Conservation (phyloP, 2,797 vertebrate species). For the Xiphorhynchus erythropygius region DNA sequence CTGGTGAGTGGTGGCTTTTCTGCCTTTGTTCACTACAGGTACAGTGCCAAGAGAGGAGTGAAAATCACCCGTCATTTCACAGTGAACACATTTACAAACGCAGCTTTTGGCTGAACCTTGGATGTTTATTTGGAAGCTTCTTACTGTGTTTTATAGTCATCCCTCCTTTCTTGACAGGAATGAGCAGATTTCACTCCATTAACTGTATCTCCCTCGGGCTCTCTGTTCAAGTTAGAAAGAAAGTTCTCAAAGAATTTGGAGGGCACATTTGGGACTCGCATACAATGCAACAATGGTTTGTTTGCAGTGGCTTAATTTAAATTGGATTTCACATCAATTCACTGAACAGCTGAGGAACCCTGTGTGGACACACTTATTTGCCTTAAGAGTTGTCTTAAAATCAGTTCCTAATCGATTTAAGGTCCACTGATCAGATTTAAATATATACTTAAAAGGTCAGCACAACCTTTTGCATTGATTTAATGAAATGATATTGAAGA, state of each 20-base stretch:
- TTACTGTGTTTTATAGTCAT: not conserved
- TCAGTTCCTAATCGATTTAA: conserved; percentile 52
- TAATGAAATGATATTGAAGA: conserved; percentile 49
- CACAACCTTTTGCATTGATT: conserved; percentile 36
- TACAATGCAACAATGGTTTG: conserved; percentile 1
- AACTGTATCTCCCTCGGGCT: not conserved
- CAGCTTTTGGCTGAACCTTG: not conserved
- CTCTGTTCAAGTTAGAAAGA: not conserved
- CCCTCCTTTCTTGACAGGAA: not conserved
- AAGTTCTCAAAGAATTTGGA: conserved; percentile 18
- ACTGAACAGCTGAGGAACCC: conserved; percentile 42
- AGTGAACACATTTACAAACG: conserved; percentile 20
- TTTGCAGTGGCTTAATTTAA: conserved; percentile 46
- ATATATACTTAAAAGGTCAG: conserved; percentile 58
- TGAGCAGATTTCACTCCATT: not conserved
- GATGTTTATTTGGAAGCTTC: not conserved
- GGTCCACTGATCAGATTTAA: conserved; percentile 49
- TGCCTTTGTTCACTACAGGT: not conserved
- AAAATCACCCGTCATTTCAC: not conserved
- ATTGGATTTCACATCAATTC: conserved; percentile 45
- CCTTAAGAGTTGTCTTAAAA: conserved; percentile 48
- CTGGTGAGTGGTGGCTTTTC: not conserved
- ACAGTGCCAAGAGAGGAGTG: conserved; percentile 16
- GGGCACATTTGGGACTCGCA: not conserved
- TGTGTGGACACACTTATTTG: conserved; percentile 6